Evolutionary conservation across 2,888 invertebrate genomes (phyloP), one percentile per base, ranked within the genome.

Genomic region (Sicus ferrugineus): DNA sequence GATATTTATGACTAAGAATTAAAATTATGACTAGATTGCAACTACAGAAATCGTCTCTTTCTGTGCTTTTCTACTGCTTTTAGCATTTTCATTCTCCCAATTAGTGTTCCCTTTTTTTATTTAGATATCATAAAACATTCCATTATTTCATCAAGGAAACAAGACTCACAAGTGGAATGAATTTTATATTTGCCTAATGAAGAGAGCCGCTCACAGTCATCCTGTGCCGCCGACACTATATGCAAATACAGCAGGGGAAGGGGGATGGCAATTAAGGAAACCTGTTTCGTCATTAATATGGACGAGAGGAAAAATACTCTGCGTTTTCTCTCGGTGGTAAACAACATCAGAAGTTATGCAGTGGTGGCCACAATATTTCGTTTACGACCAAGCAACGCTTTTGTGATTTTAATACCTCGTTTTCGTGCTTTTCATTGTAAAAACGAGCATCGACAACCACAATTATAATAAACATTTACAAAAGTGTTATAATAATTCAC

Each of bases 171-270:
- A n/a, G 42, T 42, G 42, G 42, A 42, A 42, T 42, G n/a, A 42
- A 42, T n/a, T 42, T 42, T 42, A 42, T 42, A 9, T 16, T 16
- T 42, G 42, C 42, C n/a, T 42, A 42, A 42, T n/a, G n/a, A 42
- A 16, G 16, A 16, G 16, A 42, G n/a, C 34, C 34, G 1, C 34
- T 9, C 34, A 42, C 42, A 42, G 42, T 3, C 42, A 42, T n/a
- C n/a, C 42, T 9, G 5, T 4, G 30, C 56, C 11, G 26, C 16
- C 28, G 11, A 56, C 30, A 30, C 14, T 28, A 26, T 56, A 62
- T 62, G 46, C 46, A 62, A 62, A 62, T 62, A 23, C 42, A 21
- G 61, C 56, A 56, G 58, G 16, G 23, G 21, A 21, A 19, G 16
- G 11, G 52, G n/a, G 28, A 7, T 54, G 54, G 7, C 54, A 26